phyloP scores from a whole-genome alignment of 2,888 invertebrate species.

The Malthinus seriepunctatus region DNA sequence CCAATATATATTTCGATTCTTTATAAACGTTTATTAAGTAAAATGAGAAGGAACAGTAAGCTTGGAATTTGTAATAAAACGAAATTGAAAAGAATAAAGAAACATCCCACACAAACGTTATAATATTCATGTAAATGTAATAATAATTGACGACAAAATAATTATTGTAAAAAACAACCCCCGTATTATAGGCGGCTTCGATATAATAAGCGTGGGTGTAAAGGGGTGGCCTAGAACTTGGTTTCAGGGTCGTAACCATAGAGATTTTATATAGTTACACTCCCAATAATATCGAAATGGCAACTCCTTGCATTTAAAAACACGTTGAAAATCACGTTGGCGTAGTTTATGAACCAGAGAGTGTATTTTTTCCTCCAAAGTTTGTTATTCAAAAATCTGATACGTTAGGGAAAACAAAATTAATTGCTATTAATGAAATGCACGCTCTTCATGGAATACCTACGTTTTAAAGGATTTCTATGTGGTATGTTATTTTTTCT shows the following conservation, averaged over 20 bases:
- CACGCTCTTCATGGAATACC: too few relatives aligned
- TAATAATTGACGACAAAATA: conserved; percentile 21
- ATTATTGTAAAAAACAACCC: conserved; percentile 19
- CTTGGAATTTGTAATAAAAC: background rate
- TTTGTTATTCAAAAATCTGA: too few relatives aligned
- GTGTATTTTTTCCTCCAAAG: too few relatives aligned
- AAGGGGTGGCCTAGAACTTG: conserved; percentile 40
- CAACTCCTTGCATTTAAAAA: conserved; percentile 19
- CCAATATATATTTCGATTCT: too few relatives aligned
- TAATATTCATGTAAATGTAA: too few relatives aligned
- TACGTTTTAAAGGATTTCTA: too few relatives aligned
- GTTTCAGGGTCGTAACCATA: conserved; percentile 38
- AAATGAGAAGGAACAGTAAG: background rate
- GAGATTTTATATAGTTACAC: conserved; percentile 28
- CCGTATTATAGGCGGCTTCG: conserved; percentile 33
- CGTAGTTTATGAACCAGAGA: background rate
- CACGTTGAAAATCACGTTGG: background rate
- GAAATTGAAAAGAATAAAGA: background rate
- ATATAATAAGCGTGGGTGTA: conserved; percentile 32
- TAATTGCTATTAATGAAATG: too few relatives aligned
- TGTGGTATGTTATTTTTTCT: too few relatives aligned
- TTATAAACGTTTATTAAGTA: too few relatives aligned
- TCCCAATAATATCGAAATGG: conserved; percentile 23
- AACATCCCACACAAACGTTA: background rate
- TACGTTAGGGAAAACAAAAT: too few relatives aligned